A percentile compares a stretch with the other conserved stretches of the same genome.
Conservation (phyloP, 2,888 invertebrate genomes). For the Hylaea fasciaria region DNA sequence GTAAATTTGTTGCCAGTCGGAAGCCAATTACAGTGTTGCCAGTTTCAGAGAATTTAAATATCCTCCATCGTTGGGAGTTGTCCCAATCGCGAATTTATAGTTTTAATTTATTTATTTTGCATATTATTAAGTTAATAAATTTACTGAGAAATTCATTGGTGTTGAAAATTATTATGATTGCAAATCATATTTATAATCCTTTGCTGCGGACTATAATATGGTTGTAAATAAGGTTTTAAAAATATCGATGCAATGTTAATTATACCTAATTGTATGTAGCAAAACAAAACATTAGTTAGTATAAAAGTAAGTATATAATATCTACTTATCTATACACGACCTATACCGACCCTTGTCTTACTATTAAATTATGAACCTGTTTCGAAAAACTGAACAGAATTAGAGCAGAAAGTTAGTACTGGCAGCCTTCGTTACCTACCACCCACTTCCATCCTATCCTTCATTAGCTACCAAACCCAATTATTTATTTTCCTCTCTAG, state of each 20-base stretch:
- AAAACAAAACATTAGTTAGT: no score
- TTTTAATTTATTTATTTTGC: slow-evolving; percentile 56
- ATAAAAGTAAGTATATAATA: no score
- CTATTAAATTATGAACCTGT: not conserved
- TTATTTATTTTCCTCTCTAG: slow-evolving; percentile 28
- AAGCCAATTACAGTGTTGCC: slow-evolving; percentile 48
- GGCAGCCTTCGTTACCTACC: slow-evolving; percentile 11
- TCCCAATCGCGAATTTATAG: slow-evolving; percentile 42
- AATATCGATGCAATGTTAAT: no score
- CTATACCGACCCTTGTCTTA: no score
- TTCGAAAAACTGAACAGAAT: not conserved
- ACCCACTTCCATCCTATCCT: slow-evolving; percentile 24
- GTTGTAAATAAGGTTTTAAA: no score
- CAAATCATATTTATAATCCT: no score
- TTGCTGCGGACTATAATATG: no score
- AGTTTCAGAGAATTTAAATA: slow-evolving; percentile 51
- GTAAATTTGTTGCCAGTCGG: slow-evolving; percentile 42
- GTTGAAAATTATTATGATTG: no score
- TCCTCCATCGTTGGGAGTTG: slow-evolving; percentile 44
- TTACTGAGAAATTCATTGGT: slow-evolving; percentile 2
- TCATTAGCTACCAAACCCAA: slow-evolving; percentile 20
- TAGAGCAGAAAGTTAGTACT: not conserved
- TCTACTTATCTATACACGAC: no score
- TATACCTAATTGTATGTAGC: no score
- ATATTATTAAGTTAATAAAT: slow-evolving; percentile 54